Evolutionary conservation across 64 coral and sea anemone species (phyloP).

Genomic region (Pocillopora damicornis): DNA sequence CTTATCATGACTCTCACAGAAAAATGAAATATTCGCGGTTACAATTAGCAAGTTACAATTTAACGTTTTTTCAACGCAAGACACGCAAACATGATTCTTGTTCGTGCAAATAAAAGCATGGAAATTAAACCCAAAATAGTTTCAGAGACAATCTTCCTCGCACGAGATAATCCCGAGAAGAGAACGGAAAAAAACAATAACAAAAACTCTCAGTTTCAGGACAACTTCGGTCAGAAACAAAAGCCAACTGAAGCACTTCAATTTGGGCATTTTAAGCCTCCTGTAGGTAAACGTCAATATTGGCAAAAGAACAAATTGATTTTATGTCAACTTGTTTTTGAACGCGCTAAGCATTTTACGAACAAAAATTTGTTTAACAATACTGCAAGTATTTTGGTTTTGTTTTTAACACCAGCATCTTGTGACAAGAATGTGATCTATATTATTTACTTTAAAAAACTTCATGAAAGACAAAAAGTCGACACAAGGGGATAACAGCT

Average conservation of each 20-base stretch:
- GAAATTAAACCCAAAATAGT: background rate
- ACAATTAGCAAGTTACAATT: background rate
- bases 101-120: background rate
- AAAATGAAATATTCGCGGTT: constrained; percentile 8
- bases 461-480: constrained; percentile 6
- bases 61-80: too few species aligned
- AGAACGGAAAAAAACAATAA: background rate
- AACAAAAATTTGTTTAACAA: background rate
- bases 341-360: background rate
- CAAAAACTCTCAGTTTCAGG: background rate
- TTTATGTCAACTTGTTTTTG: too few species aligned
- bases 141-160: background rate
- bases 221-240: background rate
- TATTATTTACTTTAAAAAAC: background rate
- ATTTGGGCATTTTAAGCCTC: background rate
- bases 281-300: background rate
- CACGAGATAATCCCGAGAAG: background rate
- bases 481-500: background rate
- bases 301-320: background rate
- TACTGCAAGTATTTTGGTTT: background rate
- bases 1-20: background rate
- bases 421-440: background rate
- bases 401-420: background rate
- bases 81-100: background rate
- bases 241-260: background rate